Evolutionary conservation across 92 coral and sea anemone genomes (phyloP).

Genomic region (Plumapathes pennacea): DNA sequence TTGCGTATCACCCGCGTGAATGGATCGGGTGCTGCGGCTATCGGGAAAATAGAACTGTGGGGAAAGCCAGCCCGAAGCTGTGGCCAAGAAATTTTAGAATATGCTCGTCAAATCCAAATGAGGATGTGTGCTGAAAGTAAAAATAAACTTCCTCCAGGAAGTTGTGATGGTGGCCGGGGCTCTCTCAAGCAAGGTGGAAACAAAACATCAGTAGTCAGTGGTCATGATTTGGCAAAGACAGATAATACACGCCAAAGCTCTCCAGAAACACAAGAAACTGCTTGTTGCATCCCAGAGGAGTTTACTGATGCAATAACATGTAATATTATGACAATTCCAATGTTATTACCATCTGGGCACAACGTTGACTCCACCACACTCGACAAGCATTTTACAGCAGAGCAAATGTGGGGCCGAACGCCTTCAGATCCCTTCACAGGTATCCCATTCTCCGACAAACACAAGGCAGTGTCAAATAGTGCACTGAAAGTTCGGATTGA

Average conservation of each 20-base stretch:
- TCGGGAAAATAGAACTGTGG: conserved; percentile 81
- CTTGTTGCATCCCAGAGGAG: conserved; percentile 65
- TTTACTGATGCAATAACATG: conserved; percentile 92
- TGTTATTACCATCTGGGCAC: conserved; percentile 91
- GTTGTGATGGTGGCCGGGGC: background rate
- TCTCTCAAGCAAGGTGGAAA: background rate
- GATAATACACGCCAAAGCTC: background rate
- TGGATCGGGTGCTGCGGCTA: conserved; percentile 79
- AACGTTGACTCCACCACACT: conserved; percentile 81
- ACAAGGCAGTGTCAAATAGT: conserved; percentile 83
- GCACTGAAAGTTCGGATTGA: conserved; percentile 90
- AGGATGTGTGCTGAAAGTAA: no score
- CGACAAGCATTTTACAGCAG: conserved; percentile 81
- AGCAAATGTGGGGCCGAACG: conserved; percentile 80
- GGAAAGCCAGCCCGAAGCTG: conserved; percentile 73
- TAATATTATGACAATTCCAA: conserved; percentile 81
- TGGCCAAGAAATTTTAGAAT: conserved; percentile 37
- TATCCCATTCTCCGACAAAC: conserved; percentile 52
- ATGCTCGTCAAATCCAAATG: conserved; percentile 41
- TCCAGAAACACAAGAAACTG: no score
- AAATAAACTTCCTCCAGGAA: no score
- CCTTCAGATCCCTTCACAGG: conserved; percentile 98
- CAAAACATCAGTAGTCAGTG: background rate
- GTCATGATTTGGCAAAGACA: background rate
- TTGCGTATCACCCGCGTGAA: conserved; percentile 59